Percentiles rank a stretch among this genome's conserved stretches.
phyloP scores from a whole-genome alignment of 2,888 invertebrate species.

The Diplazon laetatorius region DNA sequence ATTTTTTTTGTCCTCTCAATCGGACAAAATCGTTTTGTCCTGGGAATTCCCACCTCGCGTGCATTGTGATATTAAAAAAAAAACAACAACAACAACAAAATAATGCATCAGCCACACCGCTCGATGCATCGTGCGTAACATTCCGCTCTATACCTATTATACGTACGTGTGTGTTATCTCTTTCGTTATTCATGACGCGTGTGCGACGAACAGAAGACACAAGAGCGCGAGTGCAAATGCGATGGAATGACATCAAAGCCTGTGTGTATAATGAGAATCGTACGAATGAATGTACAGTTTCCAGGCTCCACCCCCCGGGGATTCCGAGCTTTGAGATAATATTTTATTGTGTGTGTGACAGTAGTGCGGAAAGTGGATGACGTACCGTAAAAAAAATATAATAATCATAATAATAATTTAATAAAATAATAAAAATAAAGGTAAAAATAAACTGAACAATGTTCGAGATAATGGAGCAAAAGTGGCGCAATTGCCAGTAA shows the following conservation, averaged over 20 bases:
- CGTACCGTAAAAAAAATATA: not conserved
- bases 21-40: too few relatives aligned
- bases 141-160: not conserved
- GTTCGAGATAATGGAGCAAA: not conserved
- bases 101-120: conserved; percentile 21
- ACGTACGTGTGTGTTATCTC: not conserved
- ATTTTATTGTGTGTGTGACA: conserved; percentile 29
- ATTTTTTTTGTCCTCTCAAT: too few relatives aligned
- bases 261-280: conserved; percentile 25
- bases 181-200: conserved; percentile 40
- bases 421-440: not conserved
- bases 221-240: conserved; percentile 15
- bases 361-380: conserved; percentile 24
- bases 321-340: conserved; percentile 12
- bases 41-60: too few relatives aligned
- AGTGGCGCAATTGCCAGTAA: conserved; percentile 2
- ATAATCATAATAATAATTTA: not conserved
- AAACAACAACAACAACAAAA: conserved; percentile 9
- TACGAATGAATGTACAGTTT: conserved; percentile 19
- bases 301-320: conserved; percentile 1
- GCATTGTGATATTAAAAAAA: not conserved
- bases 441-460: too few relatives aligned
- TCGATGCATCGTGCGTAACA: conserved; percentile 34
- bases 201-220: not conserved
- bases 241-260: conserved; percentile 47